These are phyloP conservation scores for Sinocyclocheilus anshuiensis DNA, from an alignment of 2,113 vertebrate genomes.

Conservation along the genomic window DNA sequence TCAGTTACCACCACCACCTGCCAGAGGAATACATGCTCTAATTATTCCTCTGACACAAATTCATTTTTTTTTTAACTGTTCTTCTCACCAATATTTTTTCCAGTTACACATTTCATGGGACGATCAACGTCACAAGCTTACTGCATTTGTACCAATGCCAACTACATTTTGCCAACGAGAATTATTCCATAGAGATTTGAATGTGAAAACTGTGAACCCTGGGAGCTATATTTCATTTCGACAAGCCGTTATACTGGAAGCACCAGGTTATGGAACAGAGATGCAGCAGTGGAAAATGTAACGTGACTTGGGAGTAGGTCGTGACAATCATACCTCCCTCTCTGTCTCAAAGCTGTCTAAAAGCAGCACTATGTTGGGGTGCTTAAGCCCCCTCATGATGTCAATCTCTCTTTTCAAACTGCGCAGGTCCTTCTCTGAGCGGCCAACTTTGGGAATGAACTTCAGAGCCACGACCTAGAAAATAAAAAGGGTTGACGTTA, in stretches of 20 bases:
- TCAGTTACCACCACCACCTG: conserved; percentile 97
- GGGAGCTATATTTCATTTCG: conserved; percentile 42
- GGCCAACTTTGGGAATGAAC: conserved; percentile 91
- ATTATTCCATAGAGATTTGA: conserved; percentile 48
- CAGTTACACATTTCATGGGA: conserved; percentile 8
- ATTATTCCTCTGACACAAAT: conserved; percentile 20
- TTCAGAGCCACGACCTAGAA: conserved; percentile 92
- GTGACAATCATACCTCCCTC: conserved; percentile 78
- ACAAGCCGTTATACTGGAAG: conserved; percentile 39
- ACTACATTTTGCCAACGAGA: conserved; percentile 42
- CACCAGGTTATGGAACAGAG: neutral
- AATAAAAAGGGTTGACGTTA: neutral
- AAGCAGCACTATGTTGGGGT: conserved; percentile 93
- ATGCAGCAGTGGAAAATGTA: conserved; percentile 6
- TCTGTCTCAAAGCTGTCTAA: conserved; percentile 95
- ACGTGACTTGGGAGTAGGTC: neutral
- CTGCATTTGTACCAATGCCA: conserved; percentile 24
- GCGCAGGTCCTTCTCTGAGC: conserved; percentile 88
- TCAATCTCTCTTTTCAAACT: conserved; percentile 90
- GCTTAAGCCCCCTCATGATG: conserved; percentile 87
- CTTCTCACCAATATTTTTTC: neutral
- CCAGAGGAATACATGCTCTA: conserved; percentile 39
- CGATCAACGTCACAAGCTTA: neutral
- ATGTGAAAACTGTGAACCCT: conserved; percentile 50
- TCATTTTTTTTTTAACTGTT: neutral